Conservation (phyloP, 2,113 vertebrate species). For the Platycercus adscitus region DNA sequence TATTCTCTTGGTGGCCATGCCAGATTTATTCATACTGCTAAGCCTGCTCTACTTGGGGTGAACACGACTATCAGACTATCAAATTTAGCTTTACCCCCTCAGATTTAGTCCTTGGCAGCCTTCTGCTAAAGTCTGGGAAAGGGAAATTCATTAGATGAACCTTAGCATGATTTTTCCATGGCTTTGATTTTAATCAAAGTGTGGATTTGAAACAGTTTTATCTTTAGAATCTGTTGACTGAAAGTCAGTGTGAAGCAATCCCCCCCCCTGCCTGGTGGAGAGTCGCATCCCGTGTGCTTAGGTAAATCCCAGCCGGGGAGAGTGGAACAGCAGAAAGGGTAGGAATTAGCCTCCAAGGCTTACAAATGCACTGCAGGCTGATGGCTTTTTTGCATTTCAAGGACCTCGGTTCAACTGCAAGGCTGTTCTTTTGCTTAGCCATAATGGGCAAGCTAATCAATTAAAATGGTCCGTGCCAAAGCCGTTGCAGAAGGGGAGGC, state of each 20-base stretch:
- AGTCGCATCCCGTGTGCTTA: background rate
- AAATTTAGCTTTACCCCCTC: background rate
- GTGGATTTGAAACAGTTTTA: constrained; percentile 54
- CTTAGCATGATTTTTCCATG: constrained; percentile 41
- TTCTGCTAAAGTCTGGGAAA: background rate
- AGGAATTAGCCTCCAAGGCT: constrained; percentile 48
- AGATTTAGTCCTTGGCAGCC: constrained; percentile 1
- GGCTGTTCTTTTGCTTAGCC: constrained; percentile 4
- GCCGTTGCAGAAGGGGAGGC: background rate
- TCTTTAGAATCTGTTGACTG: constrained; percentile 54
- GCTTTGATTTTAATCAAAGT: constrained; percentile 69
- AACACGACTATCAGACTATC: background rate
- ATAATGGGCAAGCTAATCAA: constrained; percentile 13
- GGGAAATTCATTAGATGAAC: constrained; percentile 34
- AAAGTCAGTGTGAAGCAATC: background rate
- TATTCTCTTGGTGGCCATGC: constrained; percentile 30
- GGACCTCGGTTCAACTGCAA: background rate
- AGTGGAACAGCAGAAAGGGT: constrained; percentile 16
- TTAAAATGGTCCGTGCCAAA: background rate
- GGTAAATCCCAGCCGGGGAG: constrained; percentile 31
- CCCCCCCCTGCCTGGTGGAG: background rate
- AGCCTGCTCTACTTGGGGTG: background rate
- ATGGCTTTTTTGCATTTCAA: constrained; percentile 22
- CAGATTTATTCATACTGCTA: constrained; percentile 30
- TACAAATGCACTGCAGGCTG: constrained; percentile 19